Base-by-base conservation (phyloP, 2,888 invertebrate species). In the Masnerella sp. region DNA sequence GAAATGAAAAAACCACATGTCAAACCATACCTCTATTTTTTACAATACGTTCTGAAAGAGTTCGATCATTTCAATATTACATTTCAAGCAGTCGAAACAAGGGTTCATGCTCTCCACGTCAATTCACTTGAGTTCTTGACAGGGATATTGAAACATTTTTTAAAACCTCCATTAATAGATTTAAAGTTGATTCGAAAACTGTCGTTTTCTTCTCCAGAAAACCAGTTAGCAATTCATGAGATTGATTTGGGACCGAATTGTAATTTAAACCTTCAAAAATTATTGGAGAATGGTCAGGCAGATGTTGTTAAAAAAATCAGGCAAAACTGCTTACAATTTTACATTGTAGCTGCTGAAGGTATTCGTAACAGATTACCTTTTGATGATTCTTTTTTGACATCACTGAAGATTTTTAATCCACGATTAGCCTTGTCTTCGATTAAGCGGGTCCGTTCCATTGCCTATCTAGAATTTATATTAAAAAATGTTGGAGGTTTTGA, bases 101-200 rank as follows among this genome's bases (percentile, higher is more conserved):
- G 40, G 8, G 58, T 76, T 5, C 67, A 76, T 34, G 9, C n/a
- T n/a, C 51, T 71, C 7, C 71, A 76, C 28, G 12, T 25, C n/a
- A 12, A 18, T 30, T 58, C 61, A 5, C 9, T 36, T 18, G 30
- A 34, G 12, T 17, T 74, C 49, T 40, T 73, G 15, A 8, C 18
- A 7, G 34, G 52, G 25, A 45, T 71, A 5, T 54, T 59, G 7
- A 47, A 49, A 15, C 65, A 68, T 45, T 76, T 72, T 15, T 12
- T 77, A 32, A 65, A 73, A 70, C 69, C 64, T n/a, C 12, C n/a
- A 14, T 45, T 62, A 8, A 18, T 18, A 1, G 2, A 68, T 22
- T 12, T 42, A 43, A 3, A 52, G 15, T 7, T 5, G 3, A 30
- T 54, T 34, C 28, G 25, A 9, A n/a, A 0, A 9, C n/a, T 28